These are phyloP conservation scores for Lanistes nyassanus DNA, from an alignment of 1,140 invertebrate species.

Conservation along the genomic window DNA sequence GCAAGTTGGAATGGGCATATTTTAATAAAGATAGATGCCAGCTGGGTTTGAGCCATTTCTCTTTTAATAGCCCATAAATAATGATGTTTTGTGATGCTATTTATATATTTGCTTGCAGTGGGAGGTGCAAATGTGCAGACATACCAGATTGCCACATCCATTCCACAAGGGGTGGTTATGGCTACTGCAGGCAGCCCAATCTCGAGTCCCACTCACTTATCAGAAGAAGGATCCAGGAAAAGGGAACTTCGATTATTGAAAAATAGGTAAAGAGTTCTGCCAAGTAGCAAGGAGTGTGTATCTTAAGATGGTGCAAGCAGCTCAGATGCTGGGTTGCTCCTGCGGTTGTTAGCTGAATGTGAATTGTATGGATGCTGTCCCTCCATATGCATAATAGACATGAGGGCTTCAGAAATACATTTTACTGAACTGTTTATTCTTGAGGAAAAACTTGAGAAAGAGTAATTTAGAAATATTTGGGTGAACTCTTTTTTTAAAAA, in stretches of 20 bases:
- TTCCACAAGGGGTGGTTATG: conserved; percentile 69
- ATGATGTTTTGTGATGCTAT: too few species aligned
- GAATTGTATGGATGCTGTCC: neutral
- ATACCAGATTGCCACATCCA: conserved; percentile 68
- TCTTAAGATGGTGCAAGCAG: neutral
- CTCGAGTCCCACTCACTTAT: conserved; percentile 45
- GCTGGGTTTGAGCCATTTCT: too few species aligned
- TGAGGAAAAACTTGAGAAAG: too few species aligned
- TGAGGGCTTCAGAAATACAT: too few species aligned
- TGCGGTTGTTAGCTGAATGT: neutral
- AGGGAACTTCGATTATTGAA: conserved; percentile 93
- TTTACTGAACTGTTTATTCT: too few species aligned
- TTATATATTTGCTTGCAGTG: conserved; percentile 45
- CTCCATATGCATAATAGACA: too few species aligned
- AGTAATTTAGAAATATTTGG: too few species aligned
- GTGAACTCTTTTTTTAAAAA: too few species aligned
- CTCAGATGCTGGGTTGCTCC: neutral
- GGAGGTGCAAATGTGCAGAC: conserved; percentile 60
- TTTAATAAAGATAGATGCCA: too few species aligned
- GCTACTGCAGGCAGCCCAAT: conserved; percentile 59
- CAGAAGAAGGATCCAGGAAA: conserved; percentile 76
- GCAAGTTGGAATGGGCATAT: too few species aligned
- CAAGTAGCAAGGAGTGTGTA: neutral
- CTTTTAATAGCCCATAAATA: too few species aligned
- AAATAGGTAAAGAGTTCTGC: conserved; percentile 76